These are phyloP conservation scores for Drosophila demipolita DNA, from an alignment of 2,888 invertebrate genomes.

Conservation along the genomic window DNA sequence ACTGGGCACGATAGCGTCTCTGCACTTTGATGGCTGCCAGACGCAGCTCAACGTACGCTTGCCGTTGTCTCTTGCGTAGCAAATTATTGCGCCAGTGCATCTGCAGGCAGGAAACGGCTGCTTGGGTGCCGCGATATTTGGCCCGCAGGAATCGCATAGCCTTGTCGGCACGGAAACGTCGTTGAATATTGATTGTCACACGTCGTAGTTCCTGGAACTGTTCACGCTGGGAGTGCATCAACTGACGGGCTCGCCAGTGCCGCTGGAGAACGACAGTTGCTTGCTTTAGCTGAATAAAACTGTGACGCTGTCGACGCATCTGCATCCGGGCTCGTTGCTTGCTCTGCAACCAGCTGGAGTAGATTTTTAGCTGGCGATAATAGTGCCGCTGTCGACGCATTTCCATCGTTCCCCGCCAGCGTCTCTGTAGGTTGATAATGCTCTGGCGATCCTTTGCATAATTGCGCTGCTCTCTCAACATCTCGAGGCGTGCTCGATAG, in stretches of 20 bases:
- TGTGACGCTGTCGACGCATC: slow-evolving; percentile 69
- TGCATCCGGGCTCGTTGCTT: slow-evolving; percentile 70
- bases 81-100: slow-evolving; percentile 80
- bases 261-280: slow-evolving; percentile 80
- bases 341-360: slow-evolving; percentile 75
- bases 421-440: slow-evolving; percentile 75
- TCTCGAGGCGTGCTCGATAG: slow-evolving; percentile 67
- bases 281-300: slow-evolving; percentile 56
- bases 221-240: slow-evolving; percentile 58
- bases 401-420: slow-evolving; percentile 81
- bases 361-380: slow-evolving; percentile 71
- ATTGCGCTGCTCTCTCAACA: slow-evolving; percentile 68
- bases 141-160: slow-evolving; percentile 80
- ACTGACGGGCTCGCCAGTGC: slow-evolving; percentile 75
- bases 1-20: slow-evolving; percentile 56
- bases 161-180: slow-evolving; percentile 68
- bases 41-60: slow-evolving; percentile 25
- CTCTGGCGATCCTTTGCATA: slow-evolving; percentile 67
- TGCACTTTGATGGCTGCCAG: slow-evolving; percentile 47
- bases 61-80: slow-evolving; percentile 47
- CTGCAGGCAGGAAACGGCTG: slow-evolving; percentile 83
- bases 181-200: slow-evolving; percentile 80
- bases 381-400: slow-evolving; percentile 67
- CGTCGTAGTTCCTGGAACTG: slow-evolving; percentile 71
- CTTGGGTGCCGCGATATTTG: slow-evolving; percentile 71